Conservation (phyloP, 64 coral and sea anemone species). For the Pachyseris speciosa region DNA sequence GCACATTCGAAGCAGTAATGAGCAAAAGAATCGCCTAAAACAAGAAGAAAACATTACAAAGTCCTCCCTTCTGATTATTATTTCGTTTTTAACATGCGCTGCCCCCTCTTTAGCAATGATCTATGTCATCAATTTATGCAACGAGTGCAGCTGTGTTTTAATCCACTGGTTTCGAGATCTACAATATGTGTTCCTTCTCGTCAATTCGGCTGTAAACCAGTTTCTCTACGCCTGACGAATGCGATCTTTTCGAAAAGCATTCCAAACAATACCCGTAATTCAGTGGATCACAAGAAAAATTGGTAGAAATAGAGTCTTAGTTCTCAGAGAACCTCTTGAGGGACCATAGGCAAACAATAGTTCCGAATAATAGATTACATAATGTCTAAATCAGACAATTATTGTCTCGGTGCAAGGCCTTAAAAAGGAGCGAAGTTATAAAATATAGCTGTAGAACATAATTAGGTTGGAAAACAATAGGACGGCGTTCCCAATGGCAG, state of each 20-base stretch:
- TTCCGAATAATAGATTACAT: too few species aligned
- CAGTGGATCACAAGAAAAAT: too few species aligned
- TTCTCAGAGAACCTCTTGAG: too few species aligned
- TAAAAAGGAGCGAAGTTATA: too few species aligned
- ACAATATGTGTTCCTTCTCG: constrained; percentile 46
- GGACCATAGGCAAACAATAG: too few species aligned
- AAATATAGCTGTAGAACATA: too few species aligned
- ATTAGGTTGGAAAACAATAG: too few species aligned
- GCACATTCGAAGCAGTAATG: neutral
- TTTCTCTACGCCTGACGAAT: constrained; percentile 82
- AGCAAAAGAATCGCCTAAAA: neutral
- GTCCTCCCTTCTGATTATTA: constrained; percentile 55
- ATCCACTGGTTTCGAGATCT: constrained; percentile 81
- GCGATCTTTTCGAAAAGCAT: constrained; percentile 48
- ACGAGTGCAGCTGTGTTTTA: constrained; percentile 52
- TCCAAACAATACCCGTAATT: too few species aligned
- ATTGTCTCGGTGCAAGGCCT: too few species aligned
- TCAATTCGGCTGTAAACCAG: constrained; percentile 66
- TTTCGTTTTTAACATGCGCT: constrained; percentile 52
- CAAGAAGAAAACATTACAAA: constrained; percentile 60
- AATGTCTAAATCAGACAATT: too few species aligned
- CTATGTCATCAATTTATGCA: constrained; percentile 75
- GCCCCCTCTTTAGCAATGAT: constrained; percentile 70
- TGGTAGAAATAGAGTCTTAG: too few species aligned
- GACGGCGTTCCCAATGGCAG: too few species aligned